phyloP scores from a whole-genome alignment of 2,797 vertebrate species.

The Urocyon cinereoargenteus region DNA sequence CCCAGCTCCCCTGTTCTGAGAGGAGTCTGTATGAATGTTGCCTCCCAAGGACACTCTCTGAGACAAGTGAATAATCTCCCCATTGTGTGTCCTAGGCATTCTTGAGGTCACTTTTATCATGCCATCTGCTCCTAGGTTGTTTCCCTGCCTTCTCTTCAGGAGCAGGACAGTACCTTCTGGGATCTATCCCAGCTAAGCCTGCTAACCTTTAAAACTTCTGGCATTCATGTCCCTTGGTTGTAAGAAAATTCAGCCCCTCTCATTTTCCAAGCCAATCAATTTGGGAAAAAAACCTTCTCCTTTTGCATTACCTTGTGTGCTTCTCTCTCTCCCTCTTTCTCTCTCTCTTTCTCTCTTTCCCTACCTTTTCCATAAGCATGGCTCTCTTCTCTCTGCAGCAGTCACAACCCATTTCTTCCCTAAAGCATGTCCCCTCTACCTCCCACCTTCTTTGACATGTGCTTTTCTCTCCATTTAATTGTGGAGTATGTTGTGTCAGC shows the following conservation, averaged over 20 bases:
- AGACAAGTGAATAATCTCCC: neutral
- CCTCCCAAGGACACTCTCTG: neutral
- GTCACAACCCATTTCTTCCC: neutral
- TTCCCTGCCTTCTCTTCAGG: neutral
- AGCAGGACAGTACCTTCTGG: neutral
- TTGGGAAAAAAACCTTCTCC: neutral
- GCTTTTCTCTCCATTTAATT: neutral
- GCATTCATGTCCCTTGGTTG: neutral
- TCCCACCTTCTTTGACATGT: neutral
- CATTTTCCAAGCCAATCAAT: neutral
- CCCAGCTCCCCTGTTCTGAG: neutral
- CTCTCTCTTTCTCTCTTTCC: neutral
- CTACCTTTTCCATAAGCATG: neutral
- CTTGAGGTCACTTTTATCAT: neutral
- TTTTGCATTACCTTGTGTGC: neutral
- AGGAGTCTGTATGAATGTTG: neutral
- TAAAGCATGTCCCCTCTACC: neutral
- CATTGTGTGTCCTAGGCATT: neutral
- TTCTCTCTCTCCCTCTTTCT: neutral
- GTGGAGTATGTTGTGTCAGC: neutral
- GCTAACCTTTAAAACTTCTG: neutral
- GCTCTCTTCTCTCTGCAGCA: neutral
- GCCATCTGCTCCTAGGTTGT: neutral
- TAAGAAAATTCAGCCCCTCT: neutral
- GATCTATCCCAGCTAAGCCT: neutral